phyloP scores from a whole-genome alignment of 2,797 vertebrate genomes.

The Lophura swinhoii region DNA sequence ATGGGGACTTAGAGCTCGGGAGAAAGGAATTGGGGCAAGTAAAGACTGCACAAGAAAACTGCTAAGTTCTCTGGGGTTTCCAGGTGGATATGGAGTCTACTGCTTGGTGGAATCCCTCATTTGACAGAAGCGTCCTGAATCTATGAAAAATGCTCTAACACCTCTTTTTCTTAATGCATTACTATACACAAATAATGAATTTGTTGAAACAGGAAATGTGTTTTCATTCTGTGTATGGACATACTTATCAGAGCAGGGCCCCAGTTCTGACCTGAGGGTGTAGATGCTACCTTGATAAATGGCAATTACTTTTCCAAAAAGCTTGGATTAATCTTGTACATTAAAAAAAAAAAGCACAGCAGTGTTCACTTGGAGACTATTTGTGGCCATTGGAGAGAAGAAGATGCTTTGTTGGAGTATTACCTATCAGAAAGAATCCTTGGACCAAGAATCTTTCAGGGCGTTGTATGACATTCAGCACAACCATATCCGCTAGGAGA shows the following conservation, averaged over 20 bases:
- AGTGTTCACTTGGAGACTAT: conserved; percentile 6
- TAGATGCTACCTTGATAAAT: conserved; percentile 56
- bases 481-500: conserved; percentile 56
- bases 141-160: conserved; percentile 3
- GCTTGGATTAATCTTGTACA: background rate
- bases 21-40: background rate
- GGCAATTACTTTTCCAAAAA: conserved; percentile 26
- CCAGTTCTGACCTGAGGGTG: background rate
- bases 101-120: background rate
- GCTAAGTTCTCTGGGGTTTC: background rate
- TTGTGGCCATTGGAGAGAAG: conserved; percentile 26
- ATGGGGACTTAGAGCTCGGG: background rate
- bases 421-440: conserved; percentile 55
- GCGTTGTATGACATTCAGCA: conserved; percentile 48
- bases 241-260: background rate
- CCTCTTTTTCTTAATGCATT: background rate
- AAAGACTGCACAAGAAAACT: background rate
- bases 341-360: background rate
- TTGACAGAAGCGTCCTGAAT: background rate
- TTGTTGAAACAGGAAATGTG: conserved; percentile 25
- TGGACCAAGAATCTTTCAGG: conserved; percentile 39
- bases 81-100: background rate
- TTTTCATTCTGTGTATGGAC: conserved; percentile 15
- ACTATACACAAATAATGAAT: background rate
- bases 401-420: conserved; percentile 35